Conservation (phyloP, 2,113 vertebrate species). For the Syngnathus floridae region DNA sequence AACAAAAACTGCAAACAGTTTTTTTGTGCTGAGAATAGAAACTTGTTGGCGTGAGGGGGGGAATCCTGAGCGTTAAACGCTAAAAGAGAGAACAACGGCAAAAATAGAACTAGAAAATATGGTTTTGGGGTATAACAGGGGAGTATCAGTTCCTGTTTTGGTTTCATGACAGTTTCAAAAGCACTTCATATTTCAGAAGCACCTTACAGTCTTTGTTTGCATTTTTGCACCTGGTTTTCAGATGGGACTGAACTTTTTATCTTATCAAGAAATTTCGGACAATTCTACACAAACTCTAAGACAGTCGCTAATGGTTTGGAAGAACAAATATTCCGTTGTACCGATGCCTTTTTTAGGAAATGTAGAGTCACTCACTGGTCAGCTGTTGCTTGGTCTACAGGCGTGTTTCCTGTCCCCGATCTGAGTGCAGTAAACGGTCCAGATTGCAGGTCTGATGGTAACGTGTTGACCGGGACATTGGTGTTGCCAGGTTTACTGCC, state of each 20-base stretch:
- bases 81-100: not conserved
- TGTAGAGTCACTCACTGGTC: constrained; percentile 43
- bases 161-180: not conserved
- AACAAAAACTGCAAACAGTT: constrained; percentile 32
- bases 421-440: constrained; percentile 52
- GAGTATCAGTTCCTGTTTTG: not conserved
- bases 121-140: not conserved
- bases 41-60: constrained; percentile 2
- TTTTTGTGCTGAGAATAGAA: constrained; percentile 39
- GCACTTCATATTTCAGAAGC: not conserved
- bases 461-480: constrained; percentile 14
- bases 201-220: no score
- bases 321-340: not conserved
- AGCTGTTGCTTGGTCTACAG: constrained; percentile 43
- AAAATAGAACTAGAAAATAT: not conserved
- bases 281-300: not conserved
- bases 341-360: not conserved
- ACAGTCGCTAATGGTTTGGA: not conserved
- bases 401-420: constrained; percentile 8
- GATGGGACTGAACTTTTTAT: no score
- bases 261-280: not conserved
- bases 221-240: no score
- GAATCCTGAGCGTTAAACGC: not conserved
- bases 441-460: constrained; percentile 17
- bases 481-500: constrained; percentile 45